Evolutionary conservation across 2,888 invertebrate species (phyloP), one percentile per base, ranked within the genome.

Genomic region (Macaria liturata): DNA sequence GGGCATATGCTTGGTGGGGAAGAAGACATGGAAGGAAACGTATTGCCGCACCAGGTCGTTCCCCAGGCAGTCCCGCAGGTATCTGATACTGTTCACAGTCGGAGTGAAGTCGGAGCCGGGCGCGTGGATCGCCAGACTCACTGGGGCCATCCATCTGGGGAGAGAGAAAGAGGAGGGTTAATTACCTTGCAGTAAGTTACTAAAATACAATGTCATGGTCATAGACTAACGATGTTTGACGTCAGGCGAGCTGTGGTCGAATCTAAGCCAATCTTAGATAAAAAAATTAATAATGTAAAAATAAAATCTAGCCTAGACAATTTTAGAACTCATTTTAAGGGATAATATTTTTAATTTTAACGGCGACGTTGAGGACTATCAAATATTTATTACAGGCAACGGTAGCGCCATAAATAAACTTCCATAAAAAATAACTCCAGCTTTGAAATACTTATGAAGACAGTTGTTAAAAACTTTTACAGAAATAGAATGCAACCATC

Each of bases 21-120:
- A 98, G 89, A 97, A 97, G 54, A 98, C 83, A 83, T 98, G 98
- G 92, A 98, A 98, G 65, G 97, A 97, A 83, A 96, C 97, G 78
- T 93, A 95, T 76, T 96, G 94, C 56, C 94, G 93, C 68, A 98
- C 94, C 71, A 97, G 93, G 47, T 95, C 93, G 65, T 93, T 93
- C 30, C 93, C 94, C 63, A 93, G 91, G 83, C 98, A 98, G 78
- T 95, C 95, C 59, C 97, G 93, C 61, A 97, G 93, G 84, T 96
- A 97, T 68, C 95, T 94, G 78, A 98, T 96, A 76, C 96, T 94
- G 75, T 95, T 94, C 67, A 97, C 84, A 0, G 97, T 96, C 32
- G 95, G 94, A 56, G 93, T 87, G 80, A 98, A 95, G 86, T 98
- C 98, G 3, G 93, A 92, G 52, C 97, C 97, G 0, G 98, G 98